A percentile compares a stretch with the other conserved stretches of the same genome.
These are phyloP conservation scores for Artemisiospiza belli DNA, from an alignment of 2,113 vertebrate genomes.

Conservation along the genomic window DNA sequence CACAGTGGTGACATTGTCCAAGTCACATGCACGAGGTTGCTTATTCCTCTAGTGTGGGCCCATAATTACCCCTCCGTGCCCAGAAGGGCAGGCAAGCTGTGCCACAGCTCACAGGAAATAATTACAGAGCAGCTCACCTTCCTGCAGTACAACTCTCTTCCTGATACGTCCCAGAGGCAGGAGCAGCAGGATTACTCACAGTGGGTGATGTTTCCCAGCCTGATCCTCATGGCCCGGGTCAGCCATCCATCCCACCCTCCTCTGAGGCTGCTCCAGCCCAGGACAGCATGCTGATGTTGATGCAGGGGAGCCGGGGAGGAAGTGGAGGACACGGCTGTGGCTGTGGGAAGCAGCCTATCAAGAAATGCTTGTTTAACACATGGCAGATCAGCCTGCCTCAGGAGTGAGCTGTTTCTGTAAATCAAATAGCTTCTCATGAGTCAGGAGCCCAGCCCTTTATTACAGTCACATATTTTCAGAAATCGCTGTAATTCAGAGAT, in stretches of 20 bases:
- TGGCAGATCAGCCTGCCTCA: background rate
- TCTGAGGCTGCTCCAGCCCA: background rate
- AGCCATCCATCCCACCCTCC: background rate
- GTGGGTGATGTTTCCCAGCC: background rate
- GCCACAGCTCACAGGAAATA: background rate
- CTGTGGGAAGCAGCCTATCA: background rate
- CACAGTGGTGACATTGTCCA: background rate
- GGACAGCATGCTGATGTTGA: fast-evolving
- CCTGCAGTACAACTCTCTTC: background rate
- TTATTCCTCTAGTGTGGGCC: background rate
- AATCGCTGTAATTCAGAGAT: background rate
- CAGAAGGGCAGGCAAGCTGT: background rate
- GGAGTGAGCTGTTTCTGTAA: background rate
- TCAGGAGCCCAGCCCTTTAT: background rate
- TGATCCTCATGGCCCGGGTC: background rate
- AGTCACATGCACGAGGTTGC: background rate
- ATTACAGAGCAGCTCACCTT: slow-evolving; percentile 11
- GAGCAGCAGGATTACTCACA: background rate
- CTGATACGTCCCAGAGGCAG: background rate
- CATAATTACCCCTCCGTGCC: background rate
- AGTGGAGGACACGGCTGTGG: background rate
- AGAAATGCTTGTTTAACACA: background rate
- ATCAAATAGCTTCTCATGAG: background rate
- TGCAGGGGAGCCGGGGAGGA: background rate
- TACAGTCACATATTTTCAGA: background rate